Evolutionary conservation across 1,140 invertebrate genomes (phyloP).

Genomic region (Orius insidiosus): DNA sequence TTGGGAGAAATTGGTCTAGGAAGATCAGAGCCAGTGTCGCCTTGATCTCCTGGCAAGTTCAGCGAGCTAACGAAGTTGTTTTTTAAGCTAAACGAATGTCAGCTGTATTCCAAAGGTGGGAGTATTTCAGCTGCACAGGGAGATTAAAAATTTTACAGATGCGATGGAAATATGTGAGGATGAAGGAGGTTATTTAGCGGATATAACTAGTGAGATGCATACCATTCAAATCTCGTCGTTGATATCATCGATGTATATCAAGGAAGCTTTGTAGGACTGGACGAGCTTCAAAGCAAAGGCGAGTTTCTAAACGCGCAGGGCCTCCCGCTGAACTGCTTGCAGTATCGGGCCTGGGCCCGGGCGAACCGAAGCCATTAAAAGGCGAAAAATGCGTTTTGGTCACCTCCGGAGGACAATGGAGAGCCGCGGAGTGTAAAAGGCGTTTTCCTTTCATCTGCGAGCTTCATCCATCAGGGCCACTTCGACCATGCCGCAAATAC

Average conservation of each 20-base stretch:
- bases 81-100: conserved; percentile 17
- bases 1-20: too few relatives aligned
- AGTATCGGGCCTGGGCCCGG: conserved; percentile 45
- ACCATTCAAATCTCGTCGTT: conserved; percentile 23
- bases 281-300: neutral
- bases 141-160: conserved; percentile 34
- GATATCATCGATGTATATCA: conserved; percentile 1
- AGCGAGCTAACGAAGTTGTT: too few relatives aligned
- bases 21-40: too few relatives aligned
- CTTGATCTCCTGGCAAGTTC: too few relatives aligned
- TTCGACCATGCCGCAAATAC: neutral
- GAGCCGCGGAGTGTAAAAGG: conserved; percentile 30
- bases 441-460: conserved; percentile 39
- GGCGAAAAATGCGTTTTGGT: conserved; percentile 35
- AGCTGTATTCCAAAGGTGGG: conserved; percentile 27
- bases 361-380: conserved; percentile 32
- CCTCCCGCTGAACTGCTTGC: conserved; percentile 34
- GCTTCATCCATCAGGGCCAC: conserved; percentile 22
- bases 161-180: conserved; percentile 32
- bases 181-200: conserved; percentile 35
- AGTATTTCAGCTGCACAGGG: conserved; percentile 33
- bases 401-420: conserved; percentile 34
- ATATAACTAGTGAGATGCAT: conserved; percentile 34
- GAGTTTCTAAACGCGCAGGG: conserved; percentile 23
- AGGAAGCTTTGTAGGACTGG: conserved; percentile 33